phyloP scores from a whole-genome alignment of 2,113 vertebrate genomes.

The Neomonachus schauinslandi region DNA sequence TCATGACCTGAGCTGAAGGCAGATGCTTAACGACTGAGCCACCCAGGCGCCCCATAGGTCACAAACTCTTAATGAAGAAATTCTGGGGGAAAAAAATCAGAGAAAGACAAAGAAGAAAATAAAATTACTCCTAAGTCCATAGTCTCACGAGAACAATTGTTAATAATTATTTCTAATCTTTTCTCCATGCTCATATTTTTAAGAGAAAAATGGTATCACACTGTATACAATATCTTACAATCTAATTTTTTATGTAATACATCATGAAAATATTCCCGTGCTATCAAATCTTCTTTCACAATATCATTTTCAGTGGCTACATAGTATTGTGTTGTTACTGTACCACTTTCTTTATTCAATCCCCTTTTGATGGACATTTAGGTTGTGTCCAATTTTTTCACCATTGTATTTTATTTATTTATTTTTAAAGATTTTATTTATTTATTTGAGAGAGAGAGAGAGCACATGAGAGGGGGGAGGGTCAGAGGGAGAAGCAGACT shows the following conservation, averaged over 20 bases:
- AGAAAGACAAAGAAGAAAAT: constrained; percentile 31
- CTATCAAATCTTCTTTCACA: not conserved
- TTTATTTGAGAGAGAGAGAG: too few relatives aligned
- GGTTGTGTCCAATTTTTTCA: not conserved
- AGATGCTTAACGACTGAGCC: too few relatives aligned
- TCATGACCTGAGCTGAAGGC: too few relatives aligned
- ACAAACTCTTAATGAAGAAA: not conserved
- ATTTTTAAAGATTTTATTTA: too few relatives aligned
- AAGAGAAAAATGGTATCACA: not conserved
- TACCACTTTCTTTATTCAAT: not conserved
- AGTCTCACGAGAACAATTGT: not conserved
- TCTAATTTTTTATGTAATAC: not conserved
- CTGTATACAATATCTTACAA: not conserved
- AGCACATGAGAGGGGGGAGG: too few relatives aligned
- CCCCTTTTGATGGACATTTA: not conserved
- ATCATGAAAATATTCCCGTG: not conserved
- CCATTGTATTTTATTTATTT: not conserved
- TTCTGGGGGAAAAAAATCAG: not conserved
- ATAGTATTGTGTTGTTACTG: not conserved
- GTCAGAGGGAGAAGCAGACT: too few relatives aligned
- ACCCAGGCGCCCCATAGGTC: too few relatives aligned
- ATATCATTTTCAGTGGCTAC: not conserved
- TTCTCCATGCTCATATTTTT: not conserved
- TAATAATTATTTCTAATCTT: constrained; percentile 8
- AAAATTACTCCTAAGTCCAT: not conserved